Conservation (phyloP, 1,140 invertebrate genomes). For the Choristoneura fumiferana region DNA sequence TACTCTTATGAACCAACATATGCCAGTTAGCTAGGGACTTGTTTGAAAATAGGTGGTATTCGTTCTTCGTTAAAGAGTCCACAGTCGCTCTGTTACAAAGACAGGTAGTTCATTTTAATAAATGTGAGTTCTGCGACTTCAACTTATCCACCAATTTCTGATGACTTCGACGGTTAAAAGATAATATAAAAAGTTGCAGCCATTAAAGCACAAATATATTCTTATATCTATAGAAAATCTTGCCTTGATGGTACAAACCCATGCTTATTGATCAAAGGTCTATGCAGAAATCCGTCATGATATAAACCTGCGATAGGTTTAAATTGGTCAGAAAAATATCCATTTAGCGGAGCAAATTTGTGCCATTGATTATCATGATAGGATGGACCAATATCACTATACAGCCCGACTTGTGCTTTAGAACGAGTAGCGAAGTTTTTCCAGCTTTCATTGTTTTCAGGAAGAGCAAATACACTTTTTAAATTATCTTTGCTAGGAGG, state of each 20-base stretch:
- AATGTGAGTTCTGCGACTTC: no score
- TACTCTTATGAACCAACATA: conserved; percentile 16
- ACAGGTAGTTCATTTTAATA: no score
- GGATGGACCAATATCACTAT: conserved; percentile 25
- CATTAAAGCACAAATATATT: no score
- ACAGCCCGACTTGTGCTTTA: background rate
- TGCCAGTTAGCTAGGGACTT: no score
- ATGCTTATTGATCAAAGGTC: conserved; percentile 36
- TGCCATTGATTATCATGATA: conserved; percentile 50
- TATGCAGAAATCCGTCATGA: conserved; percentile 65
- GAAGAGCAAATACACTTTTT: conserved; percentile 22
- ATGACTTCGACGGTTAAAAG: no score
- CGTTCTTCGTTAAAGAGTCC: no score
- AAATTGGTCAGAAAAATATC: conserved; percentile 43
- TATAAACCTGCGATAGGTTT: conserved; percentile 66
- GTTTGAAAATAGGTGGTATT: no score
- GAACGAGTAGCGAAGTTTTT: conserved; percentile 37
- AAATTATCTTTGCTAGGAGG: conserved; percentile 19
- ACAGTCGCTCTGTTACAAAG: no score
- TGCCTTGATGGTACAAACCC: conserved; percentile 38
- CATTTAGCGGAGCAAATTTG: conserved; percentile 40
- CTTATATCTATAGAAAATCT: background rate
- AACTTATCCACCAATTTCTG: no score
- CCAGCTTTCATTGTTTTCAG: conserved; percentile 38
- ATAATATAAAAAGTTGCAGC: no score